Conservation (phyloP, 1,140 invertebrate genomes). For the Cyrtorhinus lividipennis region DNA sequence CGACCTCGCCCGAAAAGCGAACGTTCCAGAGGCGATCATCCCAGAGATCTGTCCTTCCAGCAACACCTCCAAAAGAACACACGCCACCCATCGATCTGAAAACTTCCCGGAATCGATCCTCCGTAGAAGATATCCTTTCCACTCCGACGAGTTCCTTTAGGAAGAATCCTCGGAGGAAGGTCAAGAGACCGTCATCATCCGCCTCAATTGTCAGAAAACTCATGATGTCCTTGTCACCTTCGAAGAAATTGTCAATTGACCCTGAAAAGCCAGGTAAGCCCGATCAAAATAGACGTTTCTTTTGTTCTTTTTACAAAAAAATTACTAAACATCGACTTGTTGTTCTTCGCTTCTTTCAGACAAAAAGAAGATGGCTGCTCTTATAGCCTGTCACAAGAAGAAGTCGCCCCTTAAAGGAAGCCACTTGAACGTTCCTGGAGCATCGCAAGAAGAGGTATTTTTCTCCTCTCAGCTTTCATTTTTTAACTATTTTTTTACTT, state of each 20-base stretch:
- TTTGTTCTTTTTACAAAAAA: not conserved
- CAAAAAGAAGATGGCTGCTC: conserved; percentile 13
- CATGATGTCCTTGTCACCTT: not conserved
- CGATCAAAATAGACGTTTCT: too few relatives aligned
- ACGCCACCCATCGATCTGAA: not conserved
- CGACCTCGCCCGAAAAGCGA: not conserved
- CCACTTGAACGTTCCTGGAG: not conserved
- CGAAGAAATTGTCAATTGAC: not conserved
- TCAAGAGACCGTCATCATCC: not conserved
- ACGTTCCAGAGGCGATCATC: not conserved
- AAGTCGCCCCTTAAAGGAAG: not conserved
- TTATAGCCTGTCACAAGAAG: conserved; percentile 13
- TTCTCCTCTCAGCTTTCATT: not conserved
- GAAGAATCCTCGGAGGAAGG: not conserved
- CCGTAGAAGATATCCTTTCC: not conserved
- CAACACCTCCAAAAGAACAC: not conserved
- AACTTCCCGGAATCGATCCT: not conserved
- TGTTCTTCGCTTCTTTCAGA: conserved; percentile 1
- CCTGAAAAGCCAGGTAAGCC: not conserved
- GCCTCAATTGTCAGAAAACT: not conserved
- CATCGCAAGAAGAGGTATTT: not conserved
- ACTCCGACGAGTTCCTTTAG: not conserved
- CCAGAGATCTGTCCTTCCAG: not conserved
- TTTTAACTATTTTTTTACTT: too few relatives aligned
- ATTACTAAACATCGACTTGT: not conserved